phyloP scores from a whole-genome alignment of 2,888 invertebrate species.

The Chymomyza caudatula region DNA sequence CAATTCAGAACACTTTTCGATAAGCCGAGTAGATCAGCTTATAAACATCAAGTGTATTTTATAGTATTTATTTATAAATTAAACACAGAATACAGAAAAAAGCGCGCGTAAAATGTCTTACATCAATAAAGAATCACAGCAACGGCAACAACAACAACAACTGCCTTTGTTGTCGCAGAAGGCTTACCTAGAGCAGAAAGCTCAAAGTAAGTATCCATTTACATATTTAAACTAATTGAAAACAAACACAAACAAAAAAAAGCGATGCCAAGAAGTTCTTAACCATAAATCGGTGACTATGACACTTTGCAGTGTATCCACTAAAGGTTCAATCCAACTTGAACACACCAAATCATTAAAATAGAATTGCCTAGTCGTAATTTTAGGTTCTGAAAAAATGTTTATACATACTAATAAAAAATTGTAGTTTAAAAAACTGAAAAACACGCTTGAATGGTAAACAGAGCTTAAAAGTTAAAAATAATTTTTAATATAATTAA shows the following conservation, averaged over 20 bases:
- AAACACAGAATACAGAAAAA: background rate
- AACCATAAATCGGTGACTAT: no score
- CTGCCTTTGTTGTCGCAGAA: slow-evolving; percentile 50
- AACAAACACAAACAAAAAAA: no score
- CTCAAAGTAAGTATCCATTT: slow-evolving; percentile 56
- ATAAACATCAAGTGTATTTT: background rate
- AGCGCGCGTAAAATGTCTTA: slow-evolving; percentile 34
- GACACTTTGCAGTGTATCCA: no score
- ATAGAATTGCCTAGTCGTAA: no score
- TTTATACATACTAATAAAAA: no score
- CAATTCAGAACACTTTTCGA: background rate
- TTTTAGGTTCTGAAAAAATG: no score
- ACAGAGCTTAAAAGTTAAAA: no score
- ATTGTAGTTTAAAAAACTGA: no score
- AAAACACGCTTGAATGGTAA: no score
- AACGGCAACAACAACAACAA: slow-evolving; percentile 19
- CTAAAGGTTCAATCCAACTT: no score
- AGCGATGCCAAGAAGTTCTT: slow-evolving; percentile 22
- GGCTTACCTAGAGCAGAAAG: slow-evolving; percentile 27
- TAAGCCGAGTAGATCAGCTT: background rate
- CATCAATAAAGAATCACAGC: slow-evolving; percentile 10
- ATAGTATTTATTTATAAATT: background rate
- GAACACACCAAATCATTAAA: no score
- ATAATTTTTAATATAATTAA: no score
- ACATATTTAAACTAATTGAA: slow-evolving; percentile 65